Evolutionary conservation across 2,113 vertebrate genomes (phyloP).

Genomic region (Saccopteryx bilineata): DNA sequence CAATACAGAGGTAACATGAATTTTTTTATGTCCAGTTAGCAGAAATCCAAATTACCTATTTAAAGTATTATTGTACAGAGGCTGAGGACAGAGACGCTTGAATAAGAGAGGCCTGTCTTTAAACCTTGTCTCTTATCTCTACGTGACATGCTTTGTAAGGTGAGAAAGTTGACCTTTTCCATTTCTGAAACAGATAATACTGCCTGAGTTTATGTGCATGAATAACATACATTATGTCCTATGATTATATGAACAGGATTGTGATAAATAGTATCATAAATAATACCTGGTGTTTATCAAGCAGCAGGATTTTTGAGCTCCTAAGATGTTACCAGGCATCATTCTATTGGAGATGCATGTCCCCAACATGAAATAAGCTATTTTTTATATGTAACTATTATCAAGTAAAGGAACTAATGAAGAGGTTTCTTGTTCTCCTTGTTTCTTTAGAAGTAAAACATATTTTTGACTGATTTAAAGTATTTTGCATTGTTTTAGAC

Average conservation of each 20-base stretch:
- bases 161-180: not conserved
- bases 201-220: not conserved
- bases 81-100: not conserved
- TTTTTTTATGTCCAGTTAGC: not conserved
- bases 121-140: not conserved
- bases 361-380: not conserved
- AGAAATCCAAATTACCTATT: not conserved
- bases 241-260: not conserved
- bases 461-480: not conserved
- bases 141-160: not conserved
- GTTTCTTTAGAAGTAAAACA: not conserved
- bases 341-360: not conserved
- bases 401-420: not conserved
- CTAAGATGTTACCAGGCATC: not conserved
- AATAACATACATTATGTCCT: not conserved
- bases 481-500: not conserved
- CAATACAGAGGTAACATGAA: not conserved
- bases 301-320: not conserved
- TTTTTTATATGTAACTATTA: not conserved
- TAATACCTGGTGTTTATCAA: not conserved
- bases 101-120: not conserved
- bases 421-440: not conserved
- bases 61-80: not conserved
- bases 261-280: not conserved
- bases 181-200: not conserved